Base-by-base conservation (phyloP, 2,113 vertebrate genomes). In the Spea multiplicata region DNA sequence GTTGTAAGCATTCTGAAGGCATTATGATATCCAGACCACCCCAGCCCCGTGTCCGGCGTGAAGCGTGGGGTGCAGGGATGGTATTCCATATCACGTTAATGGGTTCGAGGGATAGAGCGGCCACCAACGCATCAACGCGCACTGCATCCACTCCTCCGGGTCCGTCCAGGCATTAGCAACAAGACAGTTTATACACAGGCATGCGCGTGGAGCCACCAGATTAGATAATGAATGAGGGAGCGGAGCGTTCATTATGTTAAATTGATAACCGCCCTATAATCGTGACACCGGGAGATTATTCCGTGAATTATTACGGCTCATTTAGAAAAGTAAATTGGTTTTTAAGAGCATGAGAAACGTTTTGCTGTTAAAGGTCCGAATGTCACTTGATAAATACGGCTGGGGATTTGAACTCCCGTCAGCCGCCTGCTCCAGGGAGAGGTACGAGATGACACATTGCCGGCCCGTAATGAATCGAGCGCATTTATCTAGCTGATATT, bases 401-500 rank as follows among this genome's bases (percentile, higher is more conserved):
- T 53, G 14, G 69, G 44, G 66, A 47, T 67, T 4, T 66, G 62
- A 65, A 62, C 47, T 8, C 44, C 61, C 66, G 16, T 16, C 17
- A 44, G 13, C 77, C 71, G 50, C 66, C 71, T 46, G 67, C 71
- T 49, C 65, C 44, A 59, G 55, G 76, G 70, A 66, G 81, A 76
- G 55, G 57, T 12, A 75, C 67, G 73, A 55, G 48, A 74, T 77
- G 61, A 83, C 64, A 74, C 66, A 75, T 78, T 73, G 66, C 70
- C 44, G 70, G n/a, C 78, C 66, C 76, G 69, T 83, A 66, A 72
- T 76, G 80, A 81, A 76, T 71, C 45, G 44, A 64, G 64, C 71
- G 52, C 81, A 74, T 85, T 76, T 83, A 64, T 76, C 72, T 82
- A 76, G 75, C 30, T 73, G 82, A 83, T 82, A 83, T 82, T 62